Evolutionary conservation across 1,140 invertebrate species (phyloP).

Genomic region (Drosophila orosa): DNA sequence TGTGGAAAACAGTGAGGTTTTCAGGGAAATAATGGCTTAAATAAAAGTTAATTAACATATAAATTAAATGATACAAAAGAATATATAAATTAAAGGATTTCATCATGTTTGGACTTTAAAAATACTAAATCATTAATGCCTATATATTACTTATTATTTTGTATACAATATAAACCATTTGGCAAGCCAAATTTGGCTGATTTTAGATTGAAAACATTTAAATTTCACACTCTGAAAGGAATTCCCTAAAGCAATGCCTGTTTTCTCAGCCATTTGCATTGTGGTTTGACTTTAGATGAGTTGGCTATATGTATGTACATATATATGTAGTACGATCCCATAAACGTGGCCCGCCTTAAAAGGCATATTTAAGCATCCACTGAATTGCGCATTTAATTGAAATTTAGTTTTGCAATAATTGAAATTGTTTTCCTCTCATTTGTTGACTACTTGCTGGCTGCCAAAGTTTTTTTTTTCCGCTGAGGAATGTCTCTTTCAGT

Average conservation of each 20-base stretch:
- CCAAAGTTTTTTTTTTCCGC: slow-evolving; percentile 42
- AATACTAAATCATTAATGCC: neutral
- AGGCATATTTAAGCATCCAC: slow-evolving; percentile 61
- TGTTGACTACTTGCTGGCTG: slow-evolving; percentile 20
- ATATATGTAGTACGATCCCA: neutral
- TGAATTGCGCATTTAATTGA: slow-evolving; percentile 47
- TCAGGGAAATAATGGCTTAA: neutral
- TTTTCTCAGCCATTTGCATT: slow-evolving; percentile 8
- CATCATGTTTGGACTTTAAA: neutral
- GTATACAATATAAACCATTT: neutral
- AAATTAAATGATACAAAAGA: neutral
- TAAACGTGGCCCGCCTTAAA: slow-evolving; percentile 57
- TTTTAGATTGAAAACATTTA: neutral
- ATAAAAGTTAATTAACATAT: neutral
- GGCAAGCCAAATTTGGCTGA: too few species aligned
- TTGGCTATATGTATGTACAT: neutral
- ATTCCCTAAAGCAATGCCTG: neutral
- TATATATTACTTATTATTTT: neutral
- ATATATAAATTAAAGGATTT: neutral
- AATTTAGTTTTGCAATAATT: slow-evolving; percentile 42
- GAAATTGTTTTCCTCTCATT: slow-evolving; percentile 38
- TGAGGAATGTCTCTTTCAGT: slow-evolving; percentile 28
- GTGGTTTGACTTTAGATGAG: slow-evolving; percentile 4
- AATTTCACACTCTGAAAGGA: neutral
- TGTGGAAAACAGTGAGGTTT: neutral